phyloP scores from a whole-genome alignment of 1,140 invertebrate species.

The Bombus impatiens region DNA sequence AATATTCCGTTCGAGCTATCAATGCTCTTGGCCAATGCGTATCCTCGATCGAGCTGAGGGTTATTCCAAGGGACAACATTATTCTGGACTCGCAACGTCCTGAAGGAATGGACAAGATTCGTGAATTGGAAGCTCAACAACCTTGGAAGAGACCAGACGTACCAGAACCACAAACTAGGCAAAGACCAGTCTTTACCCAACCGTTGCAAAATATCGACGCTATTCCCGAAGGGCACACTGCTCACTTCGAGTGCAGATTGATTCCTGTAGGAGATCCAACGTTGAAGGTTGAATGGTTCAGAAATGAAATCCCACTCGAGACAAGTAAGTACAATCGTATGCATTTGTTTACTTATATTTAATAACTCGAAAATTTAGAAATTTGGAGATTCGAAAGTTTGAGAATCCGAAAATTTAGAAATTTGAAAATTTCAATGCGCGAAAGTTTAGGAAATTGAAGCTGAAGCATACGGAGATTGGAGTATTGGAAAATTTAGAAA shows the following conservation, averaged over 20 bases:
- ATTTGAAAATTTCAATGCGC: background rate
- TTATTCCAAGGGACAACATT: conserved; percentile 93
- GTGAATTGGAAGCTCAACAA: conserved; percentile 92
- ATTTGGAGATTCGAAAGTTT: background rate
- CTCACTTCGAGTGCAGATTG: conserved; percentile 97
- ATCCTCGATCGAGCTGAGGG: conserved; percentile 90
- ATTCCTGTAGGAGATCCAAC: conserved; percentile 99
- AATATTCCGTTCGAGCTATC: conserved; percentile 94
- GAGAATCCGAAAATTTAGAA: background rate
- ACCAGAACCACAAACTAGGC: conserved; percentile 91
- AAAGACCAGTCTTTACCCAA: conserved; percentile 97
- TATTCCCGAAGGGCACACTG: conserved; percentile 95
- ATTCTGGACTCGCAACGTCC: conserved; percentile 97
- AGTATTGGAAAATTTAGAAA: background rate
- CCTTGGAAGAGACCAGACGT: conserved; percentile 91
- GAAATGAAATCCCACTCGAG: conserved; percentile 96
- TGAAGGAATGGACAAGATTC: conserved; percentile 97
- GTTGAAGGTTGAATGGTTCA: conserved; percentile 98
- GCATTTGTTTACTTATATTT: background rate
- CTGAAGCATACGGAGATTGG: too few relatives aligned
- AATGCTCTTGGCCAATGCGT: conserved; percentile 94
- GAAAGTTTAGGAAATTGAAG: background rate
- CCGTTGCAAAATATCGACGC: conserved; percentile 95
- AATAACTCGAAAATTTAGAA: background rate
- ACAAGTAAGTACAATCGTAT: conserved; percentile 85